Conservation (phyloP, 2,888 invertebrate species). For the Cosmorhoe ocellata region DNA sequence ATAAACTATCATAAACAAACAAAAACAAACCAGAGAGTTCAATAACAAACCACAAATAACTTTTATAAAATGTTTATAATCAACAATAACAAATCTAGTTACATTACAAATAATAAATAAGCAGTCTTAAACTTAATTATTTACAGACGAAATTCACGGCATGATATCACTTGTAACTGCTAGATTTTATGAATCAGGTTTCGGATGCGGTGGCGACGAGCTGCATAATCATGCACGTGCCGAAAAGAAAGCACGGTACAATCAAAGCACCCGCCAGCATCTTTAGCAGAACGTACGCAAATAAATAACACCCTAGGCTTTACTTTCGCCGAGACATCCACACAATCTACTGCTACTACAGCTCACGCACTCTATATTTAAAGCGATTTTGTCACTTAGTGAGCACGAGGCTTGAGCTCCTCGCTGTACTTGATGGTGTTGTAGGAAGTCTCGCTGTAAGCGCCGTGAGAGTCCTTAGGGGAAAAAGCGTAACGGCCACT, state of each 20-base stretch:
- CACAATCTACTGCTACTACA: constrained; percentile 20
- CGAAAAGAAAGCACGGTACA: constrained; percentile 62
- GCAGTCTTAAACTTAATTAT: constrained; percentile 61
- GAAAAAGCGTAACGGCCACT: constrained; percentile 54
- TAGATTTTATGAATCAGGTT: constrained; percentile 38
- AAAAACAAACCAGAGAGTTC: neutral
- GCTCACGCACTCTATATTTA: constrained; percentile 52
- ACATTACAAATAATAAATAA: constrained; percentile 68
- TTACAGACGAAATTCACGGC: constrained; percentile 75
- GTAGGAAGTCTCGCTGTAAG: constrained; percentile 70
- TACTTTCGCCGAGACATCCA: constrained; percentile 42
- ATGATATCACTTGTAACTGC: constrained; percentile 33
- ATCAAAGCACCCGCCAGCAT: constrained; percentile 40
- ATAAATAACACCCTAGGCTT: constrained; percentile 33
- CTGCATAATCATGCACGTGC: constrained; percentile 52
- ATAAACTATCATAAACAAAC: too few relatives aligned
- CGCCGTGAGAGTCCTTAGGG: constrained; percentile 64
- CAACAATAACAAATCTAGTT: constrained; percentile 61
- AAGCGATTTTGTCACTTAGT: constrained; percentile 45
- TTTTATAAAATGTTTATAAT: constrained; percentile 48
- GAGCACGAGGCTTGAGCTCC: constrained; percentile 66
- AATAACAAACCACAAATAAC: constrained; percentile 27
- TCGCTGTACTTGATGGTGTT: constrained; percentile 79
- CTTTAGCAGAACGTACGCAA: constrained; percentile 57
- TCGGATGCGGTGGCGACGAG: constrained; percentile 40